A percentile compares a stretch with the other conserved stretches of the same genome.
phyloP scores from a whole-genome alignment of 2,797 vertebrate species.

The Squalus acanthias region DNA sequence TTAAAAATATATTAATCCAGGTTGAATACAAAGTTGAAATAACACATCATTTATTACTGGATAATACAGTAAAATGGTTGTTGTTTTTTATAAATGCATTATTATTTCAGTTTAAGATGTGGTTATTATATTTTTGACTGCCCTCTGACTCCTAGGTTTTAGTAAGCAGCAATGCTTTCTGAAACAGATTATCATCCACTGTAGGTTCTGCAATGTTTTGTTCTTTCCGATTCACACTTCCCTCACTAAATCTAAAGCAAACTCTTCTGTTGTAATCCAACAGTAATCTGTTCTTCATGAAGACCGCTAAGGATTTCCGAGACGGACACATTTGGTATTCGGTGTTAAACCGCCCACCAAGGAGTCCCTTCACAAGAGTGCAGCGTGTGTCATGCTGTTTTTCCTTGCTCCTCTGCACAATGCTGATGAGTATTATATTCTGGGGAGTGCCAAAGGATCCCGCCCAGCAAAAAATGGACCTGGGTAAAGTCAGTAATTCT shows the following conservation, averaged over 20 bases:
- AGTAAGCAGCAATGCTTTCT: not conserved
- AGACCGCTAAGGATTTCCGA: slow-evolving; percentile 81
- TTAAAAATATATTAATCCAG: not conserved
- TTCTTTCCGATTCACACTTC: not conserved
- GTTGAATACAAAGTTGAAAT: not conserved
- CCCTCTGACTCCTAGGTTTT: not conserved
- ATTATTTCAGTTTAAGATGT: not conserved
- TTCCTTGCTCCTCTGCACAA: slow-evolving; percentile 88
- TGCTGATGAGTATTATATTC: slow-evolving; percentile 96
- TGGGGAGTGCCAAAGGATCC: slow-evolving; percentile 87
- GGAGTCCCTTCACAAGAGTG: slow-evolving; percentile 81
- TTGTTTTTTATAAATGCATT: not conserved
- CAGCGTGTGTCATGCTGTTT: slow-evolving; percentile 91
- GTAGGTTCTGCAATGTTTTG: not conserved
- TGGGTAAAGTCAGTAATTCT: slow-evolving; percentile 63
- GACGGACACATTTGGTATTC: slow-evolving; percentile 94
- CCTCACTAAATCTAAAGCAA: not conserved
- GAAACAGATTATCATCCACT: not conserved
- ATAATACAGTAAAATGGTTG: not conserved
- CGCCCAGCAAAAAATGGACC: slow-evolving; percentile 88
- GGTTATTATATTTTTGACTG: not conserved
- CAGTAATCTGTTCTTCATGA: slow-evolving; percentile 88
- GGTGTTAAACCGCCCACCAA: slow-evolving; percentile 73
- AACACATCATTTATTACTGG: not conserved
- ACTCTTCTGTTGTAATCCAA: not conserved